Conservation (phyloP, 2,113 vertebrate genomes). For the Abramis brama region DNA sequence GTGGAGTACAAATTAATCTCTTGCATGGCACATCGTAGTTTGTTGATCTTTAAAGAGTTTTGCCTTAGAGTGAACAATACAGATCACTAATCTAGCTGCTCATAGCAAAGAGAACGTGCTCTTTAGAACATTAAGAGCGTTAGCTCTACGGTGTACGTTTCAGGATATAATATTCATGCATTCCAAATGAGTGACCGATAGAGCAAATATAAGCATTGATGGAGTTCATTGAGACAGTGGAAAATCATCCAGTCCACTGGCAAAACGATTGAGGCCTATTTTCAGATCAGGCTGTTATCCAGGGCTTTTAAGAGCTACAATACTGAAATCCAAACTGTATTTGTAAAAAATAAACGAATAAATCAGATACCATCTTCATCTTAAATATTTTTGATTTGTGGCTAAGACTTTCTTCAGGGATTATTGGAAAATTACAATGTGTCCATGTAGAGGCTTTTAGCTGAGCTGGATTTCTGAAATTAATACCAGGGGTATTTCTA, state of each 20-base stretch:
- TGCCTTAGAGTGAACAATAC: background rate
- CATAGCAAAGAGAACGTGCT: constrained; percentile 11
- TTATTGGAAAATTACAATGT: background rate
- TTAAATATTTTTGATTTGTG: constrained; percentile 25
- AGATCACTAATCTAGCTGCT: constrained; percentile 49
- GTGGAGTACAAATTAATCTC: constrained; percentile 13
- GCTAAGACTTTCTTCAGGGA: background rate
- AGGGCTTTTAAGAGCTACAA: constrained; percentile 32
- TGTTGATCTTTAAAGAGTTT: constrained; percentile 25
- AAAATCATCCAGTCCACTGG: constrained; percentile 49
- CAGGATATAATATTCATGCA: constrained; percentile 33
- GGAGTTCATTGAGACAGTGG: constrained; percentile 40
- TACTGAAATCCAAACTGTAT: constrained; percentile 46
- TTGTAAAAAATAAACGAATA: constrained; percentile 1
- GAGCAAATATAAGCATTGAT: constrained; percentile 40
- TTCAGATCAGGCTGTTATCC: constrained; percentile 49
- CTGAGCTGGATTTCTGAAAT: background rate
- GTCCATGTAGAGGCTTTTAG: constrained; percentile 1
- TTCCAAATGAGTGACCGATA: constrained; percentile 43
- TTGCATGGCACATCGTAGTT: background rate
- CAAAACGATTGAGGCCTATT: constrained; percentile 50
- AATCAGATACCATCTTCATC: background rate
- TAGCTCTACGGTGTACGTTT: constrained; percentile 26
- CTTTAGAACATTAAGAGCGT: constrained; percentile 34
- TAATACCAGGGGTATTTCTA: background rate